Evolutionary conservation across 1,140 invertebrate genomes (phyloP), one percentile per base, ranked within the genome.

Genomic region (Zaprionus africanus): DNA sequence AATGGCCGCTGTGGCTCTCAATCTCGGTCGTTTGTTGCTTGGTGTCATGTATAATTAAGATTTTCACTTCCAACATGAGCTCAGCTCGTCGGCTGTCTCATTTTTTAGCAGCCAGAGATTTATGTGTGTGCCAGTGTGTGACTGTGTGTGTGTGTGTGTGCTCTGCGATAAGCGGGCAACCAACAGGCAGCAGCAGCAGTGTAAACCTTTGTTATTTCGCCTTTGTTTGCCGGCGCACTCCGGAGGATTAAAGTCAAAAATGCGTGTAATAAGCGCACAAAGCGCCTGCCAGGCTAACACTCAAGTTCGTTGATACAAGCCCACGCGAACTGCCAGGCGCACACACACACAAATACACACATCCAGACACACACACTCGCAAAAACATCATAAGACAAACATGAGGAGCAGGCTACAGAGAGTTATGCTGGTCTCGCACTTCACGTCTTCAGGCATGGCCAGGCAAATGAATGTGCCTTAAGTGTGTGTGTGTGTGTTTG

Each of bases 251-350:
- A 90, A 90, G 85, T 90, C 86, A 90, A 90, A 90, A 90, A 90
- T 85, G 85, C 82, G 86, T 90, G 86, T 90, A 90, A 90, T 90
- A 90, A 82, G 86, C 81, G 84, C 85, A 90, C 81, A 90, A 90
- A 81, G 84, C 85, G 77, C 65, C 68, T 76, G 76, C 64, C 54
- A 34, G 38, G 26, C 38, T 72, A 78, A 76, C 66, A 80, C 71
- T 77, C 58, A 60, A 57, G 61, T 43, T 11, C 41, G 41, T 36
- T 43, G 59, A 62, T 38, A 76, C 80, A 78, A 62, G 77, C 65
- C 68, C 56, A 51, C 73, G 68, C 65, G 73, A 62, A 76, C 43
- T 63, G 19, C 34, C 49, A 38, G 22, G 24, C 62, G 46, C 49
- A 56, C 57, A 78, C 34, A 53, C 36, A 41, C 22, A 65, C 22